Base-by-base conservation (phyloP, 2,888 invertebrate species). In the Hemithea aestivaria region DNA sequence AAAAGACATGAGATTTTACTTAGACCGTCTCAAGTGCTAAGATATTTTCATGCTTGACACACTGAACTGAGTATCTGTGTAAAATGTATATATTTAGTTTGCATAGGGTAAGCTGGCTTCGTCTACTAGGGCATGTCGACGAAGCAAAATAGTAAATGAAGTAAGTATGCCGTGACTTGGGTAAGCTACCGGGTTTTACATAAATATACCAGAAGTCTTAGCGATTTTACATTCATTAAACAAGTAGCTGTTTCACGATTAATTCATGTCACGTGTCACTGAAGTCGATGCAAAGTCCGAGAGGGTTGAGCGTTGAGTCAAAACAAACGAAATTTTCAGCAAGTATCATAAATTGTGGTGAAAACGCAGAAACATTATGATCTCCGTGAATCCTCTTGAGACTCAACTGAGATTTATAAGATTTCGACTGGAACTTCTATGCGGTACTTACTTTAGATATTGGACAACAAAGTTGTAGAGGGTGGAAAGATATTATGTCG, bases 71-170 rank as follows among this genome's bases (percentile, higher is more conserved):
- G 16, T 25, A 10, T 33, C 7, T 2, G 21, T 7, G 20, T 27
- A 8, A 9, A 26, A 16, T 16, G 16, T 11, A 24, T 25, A 10
- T 11, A 20, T 8, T 33, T 26, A 29, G 23, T 48, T 40, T 40
- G 27, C 41, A 34, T 40, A 30, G 7, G 7, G 20, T 26, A 24
- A 34, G 29, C 32, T 38, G 27, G 11, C 20, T 35, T 2, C 27
- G 31, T 25, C 27, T 27, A 24, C 22, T 12, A 11, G 33, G 31
- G 35, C 41, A 34, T 27, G 28, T 34, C 37, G 27, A 20, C 6
- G 38, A 37, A 33, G 30, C 20, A 30, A 32, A 38, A 45, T 27
- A 35, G 39, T 41, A 44, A 44, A 43, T 45, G 41, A 31, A 36
- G 34, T 25, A 31, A 34, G 34, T 25, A 10, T 31, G 30, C 23